A percentile compares a stretch with the other conserved stretches of the same genome.
Conservation (phyloP, 23 tunicate genomes). For the Botrylloides violaceus region DNA sequence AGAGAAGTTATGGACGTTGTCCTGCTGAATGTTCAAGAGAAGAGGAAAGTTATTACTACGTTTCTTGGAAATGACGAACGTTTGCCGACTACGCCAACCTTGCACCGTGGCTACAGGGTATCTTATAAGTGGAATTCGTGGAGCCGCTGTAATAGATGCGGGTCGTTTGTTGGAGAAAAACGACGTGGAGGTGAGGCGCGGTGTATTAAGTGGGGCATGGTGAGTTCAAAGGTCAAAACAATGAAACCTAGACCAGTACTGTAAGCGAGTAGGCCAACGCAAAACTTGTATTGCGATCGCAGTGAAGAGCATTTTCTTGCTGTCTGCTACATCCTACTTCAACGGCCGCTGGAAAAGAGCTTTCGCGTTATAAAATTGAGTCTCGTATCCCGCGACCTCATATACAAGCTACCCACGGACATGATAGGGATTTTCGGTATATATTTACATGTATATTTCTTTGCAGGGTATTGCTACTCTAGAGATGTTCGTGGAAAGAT, state of each 20-base stretch:
- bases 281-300: neutral
- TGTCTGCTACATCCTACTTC: too few relatives aligned
- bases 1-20: neutral
- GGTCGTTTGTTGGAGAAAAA: neutral
- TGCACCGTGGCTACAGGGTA: conserved; percentile 5
- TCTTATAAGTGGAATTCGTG: neutral
- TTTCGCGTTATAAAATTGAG: too few relatives aligned
- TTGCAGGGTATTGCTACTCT: conserved; percentile 47
- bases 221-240: neutral
- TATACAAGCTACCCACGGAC: too few relatives aligned
- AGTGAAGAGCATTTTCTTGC: neutral
- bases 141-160: conserved; percentile 12
- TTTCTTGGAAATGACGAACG: neutral
- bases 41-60: neutral
- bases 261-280: neutral
- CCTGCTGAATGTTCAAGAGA: neutral
- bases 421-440: too few relatives aligned
- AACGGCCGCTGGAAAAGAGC: too few relatives aligned
- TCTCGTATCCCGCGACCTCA: too few relatives aligned
- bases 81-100: neutral
- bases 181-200: conserved; percentile 1
- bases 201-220: neutral
- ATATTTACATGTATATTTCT: too few relatives aligned
- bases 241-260: neutral
- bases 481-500: conserved; percentile 3